Conservation (phyloP, 1,140 invertebrate species). For the Drosophila guanche region DNA sequence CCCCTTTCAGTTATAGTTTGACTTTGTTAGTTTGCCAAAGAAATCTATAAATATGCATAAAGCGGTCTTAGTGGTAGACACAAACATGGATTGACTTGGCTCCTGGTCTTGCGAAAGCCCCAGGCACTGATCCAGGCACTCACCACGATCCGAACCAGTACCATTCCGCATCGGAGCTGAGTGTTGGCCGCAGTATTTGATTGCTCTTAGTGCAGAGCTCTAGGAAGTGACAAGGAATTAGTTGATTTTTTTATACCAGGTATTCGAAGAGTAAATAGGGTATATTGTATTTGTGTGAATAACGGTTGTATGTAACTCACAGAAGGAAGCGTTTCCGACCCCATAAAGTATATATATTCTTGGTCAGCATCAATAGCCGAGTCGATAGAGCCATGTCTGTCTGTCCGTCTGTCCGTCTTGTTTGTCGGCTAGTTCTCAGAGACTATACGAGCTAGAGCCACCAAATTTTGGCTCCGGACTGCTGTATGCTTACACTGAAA, state of each 20-base stretch:
- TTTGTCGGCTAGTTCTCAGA: no score
- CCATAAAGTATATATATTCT: no score
- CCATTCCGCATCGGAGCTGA: conserved; percentile 5
- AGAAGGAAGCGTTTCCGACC: no score
- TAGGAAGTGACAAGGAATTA: conserved; percentile 52
- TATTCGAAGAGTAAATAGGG: no score
- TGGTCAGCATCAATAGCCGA: no score
- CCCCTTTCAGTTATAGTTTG: conserved; percentile 32
- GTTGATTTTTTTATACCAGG: conserved; percentile 49
- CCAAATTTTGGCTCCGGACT: no score
- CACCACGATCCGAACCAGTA: conserved; percentile 12
- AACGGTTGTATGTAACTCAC: no score
- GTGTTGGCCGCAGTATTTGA: conserved; percentile 39
- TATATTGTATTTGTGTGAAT: no score
- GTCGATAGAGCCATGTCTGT: no score
- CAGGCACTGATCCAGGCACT: conserved; percentile 44
- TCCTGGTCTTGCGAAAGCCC: conserved; percentile 67
- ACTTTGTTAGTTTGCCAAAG: conserved; percentile 54
- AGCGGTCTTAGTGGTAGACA: conserved; percentile 38
- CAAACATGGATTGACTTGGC: conserved; percentile 28
- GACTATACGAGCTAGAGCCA: no score
- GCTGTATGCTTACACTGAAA: no score
- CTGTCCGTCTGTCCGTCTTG: no score
- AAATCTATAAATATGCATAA: conserved; percentile 75
- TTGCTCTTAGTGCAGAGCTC: conserved; percentile 29